Evolutionary conservation across 2,113 vertebrate genomes (phyloP).

Genomic region (Puma concolor): DNA sequence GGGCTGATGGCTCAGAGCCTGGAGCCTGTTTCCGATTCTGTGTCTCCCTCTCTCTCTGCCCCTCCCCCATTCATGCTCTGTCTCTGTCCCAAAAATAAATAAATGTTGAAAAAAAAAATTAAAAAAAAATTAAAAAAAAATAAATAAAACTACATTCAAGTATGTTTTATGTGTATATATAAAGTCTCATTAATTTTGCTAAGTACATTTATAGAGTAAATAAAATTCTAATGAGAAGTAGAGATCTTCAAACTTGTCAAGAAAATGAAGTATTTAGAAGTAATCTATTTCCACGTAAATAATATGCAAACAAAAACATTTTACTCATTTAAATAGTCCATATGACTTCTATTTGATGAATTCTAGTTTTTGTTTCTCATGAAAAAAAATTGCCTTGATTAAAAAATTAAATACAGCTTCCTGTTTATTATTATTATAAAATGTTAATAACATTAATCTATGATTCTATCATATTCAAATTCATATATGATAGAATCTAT

Average conservation of each 20-base stretch:
- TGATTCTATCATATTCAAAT: neutral
- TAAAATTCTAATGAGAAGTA: constrained; percentile 19
- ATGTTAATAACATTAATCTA: neutral
- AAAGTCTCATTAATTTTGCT: neutral
- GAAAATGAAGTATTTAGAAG: neutral
- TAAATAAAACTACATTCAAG: neutral
- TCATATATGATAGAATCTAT: neutral
- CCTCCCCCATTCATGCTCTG: too few species aligned
- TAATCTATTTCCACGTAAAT: neutral
- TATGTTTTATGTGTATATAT: neutral
- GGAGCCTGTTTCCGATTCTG: too few species aligned
- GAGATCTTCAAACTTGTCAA: neutral
- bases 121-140: too few species aligned
- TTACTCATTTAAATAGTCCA: constrained; percentile 26
- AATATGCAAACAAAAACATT: neutral
- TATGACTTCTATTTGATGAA: constrained; percentile 26
- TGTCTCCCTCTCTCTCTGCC: too few species aligned
- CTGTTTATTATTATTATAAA: constrained; percentile 16
- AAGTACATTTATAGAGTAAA: constrained; percentile 5
- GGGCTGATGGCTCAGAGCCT: too few species aligned
- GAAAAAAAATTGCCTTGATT: constrained; percentile 39
- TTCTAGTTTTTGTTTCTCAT: neutral
- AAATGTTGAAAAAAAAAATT: too few species aligned
- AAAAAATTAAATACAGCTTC: neutral
- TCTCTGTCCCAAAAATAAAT: too few species aligned